Evolutionary conservation across 2,888 invertebrate genomes (phyloP), one percentile per base, ranked within the genome.

Genomic region (Drosophila seclusa): DNA sequence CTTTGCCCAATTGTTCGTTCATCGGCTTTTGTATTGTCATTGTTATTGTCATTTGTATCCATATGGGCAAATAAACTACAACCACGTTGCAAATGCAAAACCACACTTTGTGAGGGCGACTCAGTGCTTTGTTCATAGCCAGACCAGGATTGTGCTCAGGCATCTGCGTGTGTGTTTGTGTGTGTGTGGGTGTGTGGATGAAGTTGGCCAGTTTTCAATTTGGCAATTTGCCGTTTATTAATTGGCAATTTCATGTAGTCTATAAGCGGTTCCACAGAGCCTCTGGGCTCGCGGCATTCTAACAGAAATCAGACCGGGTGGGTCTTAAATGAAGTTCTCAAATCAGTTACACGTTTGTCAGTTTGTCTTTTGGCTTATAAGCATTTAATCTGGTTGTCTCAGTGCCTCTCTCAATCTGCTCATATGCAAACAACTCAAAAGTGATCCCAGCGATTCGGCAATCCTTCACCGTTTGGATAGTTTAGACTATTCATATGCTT

Each of bases 1-100:
- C 87, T 90, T 81, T 88, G 79, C 62, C 63, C 87, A 88, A 88
- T 86, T 87, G 90, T 87, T 79, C 80, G 78, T 59, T 76, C 54
- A 68, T 48, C 76, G 75, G 70, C 67, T 73, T 68, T 87, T 87
- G 78, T 75, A 59, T 79, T 78, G 64, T 64, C 71, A 67, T 72
- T 68, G 75, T 38, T 62, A 67, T 76, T 78, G 82, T 79, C 82
- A 76, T 82, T 78, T 78, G 66, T 78, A 59, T 74, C 67, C 84
- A 70, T 65, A 64, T 68, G 68, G 52, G 66, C 80, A 80, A 80
- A 82, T 80, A 75, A 64, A 75, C 75, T 66, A 63, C 61, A 74
- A 48, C 65, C 64, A 65, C 49, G 67, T 52, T 66, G 61, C 61
- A 64, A 57, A 24, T 61, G 63, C 57, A 55, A 27, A 42, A 40